Base-by-base conservation (phyloP, 1,140 invertebrate species). In the Vanessa atalanta region DNA sequence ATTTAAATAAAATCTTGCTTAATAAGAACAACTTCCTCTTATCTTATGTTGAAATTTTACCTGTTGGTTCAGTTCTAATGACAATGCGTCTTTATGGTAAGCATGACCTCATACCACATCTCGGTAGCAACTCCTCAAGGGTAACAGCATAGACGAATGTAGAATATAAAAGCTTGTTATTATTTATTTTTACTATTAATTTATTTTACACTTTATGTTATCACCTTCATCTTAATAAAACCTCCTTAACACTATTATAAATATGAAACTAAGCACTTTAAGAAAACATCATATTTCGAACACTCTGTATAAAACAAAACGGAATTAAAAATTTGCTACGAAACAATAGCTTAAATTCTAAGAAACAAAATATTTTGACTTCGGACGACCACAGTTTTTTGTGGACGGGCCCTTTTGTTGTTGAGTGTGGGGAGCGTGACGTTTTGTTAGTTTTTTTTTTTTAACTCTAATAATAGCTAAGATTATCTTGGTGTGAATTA, bases 291-390 rank as follows among this genome's bases (percentile, higher is more conserved):
- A 6, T 7, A 61, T 43, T 61, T 61, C 6, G 14, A 61, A 61
- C 57, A 0, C 2, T 0, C 57, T 7, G 57, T 61, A 61, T 61
- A 61, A 31, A 14, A 11, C 23, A 37, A 15, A 37, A 37, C 14
- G 15, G 26, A 61, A 61, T 61, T 61, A 61, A 31, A 15, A 50
- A 69, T 69, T 60, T 43, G 67, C 79, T 79, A 84, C 78, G 72
- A 84, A 77, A 85, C 83, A 84, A 86, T 82, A 79, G 71, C 72
- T 55, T 67, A 67, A 68, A 63, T 89, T 89, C 88, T 81, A 15
- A 81, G 88, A 88, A 89, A 78, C 79, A 81, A 77, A 81, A 79
- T 84, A 84, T 86, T 88, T 82, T 84, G 83, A 85, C 81, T 83
- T 75, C 63, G 74, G 66, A 68, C 66, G 79, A 79, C 79, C 79